A percentile compares a stretch with the other conserved stretches of the same genome.
These are phyloP conservation scores for Phoeniculus purpureus DNA, from an alignment of 2,797 vertebrate species.

Conservation along the genomic window DNA sequence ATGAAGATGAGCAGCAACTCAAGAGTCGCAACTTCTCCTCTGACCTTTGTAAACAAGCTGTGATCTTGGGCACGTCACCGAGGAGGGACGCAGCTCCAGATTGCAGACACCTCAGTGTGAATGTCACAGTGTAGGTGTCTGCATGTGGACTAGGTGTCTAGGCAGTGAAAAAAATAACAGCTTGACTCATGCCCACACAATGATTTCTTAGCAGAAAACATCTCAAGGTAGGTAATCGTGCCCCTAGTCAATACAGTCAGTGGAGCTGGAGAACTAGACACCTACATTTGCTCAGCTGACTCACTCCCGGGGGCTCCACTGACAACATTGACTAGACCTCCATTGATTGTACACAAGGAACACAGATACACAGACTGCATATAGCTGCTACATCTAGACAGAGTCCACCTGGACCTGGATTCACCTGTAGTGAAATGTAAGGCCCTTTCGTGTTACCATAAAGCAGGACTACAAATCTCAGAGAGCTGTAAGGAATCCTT, in stretches of 20 bases:
- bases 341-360: not conserved
- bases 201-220: conserved; percentile 42
- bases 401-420: not conserved
- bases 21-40: not conserved
- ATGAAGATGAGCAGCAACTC: not conserved
- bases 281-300: conserved; percentile 41
- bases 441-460: not conserved
- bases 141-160: conserved; percentile 42
- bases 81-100: not conserved
- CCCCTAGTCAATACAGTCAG: conserved; percentile 34
- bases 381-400: not conserved
- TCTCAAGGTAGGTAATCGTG: not conserved
- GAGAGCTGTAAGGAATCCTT: not conserved
- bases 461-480: not conserved
- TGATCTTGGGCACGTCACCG: not conserved
- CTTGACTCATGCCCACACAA: conserved; percentile 38
- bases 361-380: not conserved
- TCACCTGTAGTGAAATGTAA: not conserved
- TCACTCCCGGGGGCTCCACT: not conserved
- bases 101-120: not conserved
- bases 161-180: conserved; percentile 57
- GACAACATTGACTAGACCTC: conserved; percentile 31
- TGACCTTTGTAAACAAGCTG: not conserved
- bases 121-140: conserved; percentile 21
- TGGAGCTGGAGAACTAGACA: conserved; percentile 39